phyloP scores from a whole-genome alignment of 2,113 vertebrate genomes.

The Neogale vison region DNA sequence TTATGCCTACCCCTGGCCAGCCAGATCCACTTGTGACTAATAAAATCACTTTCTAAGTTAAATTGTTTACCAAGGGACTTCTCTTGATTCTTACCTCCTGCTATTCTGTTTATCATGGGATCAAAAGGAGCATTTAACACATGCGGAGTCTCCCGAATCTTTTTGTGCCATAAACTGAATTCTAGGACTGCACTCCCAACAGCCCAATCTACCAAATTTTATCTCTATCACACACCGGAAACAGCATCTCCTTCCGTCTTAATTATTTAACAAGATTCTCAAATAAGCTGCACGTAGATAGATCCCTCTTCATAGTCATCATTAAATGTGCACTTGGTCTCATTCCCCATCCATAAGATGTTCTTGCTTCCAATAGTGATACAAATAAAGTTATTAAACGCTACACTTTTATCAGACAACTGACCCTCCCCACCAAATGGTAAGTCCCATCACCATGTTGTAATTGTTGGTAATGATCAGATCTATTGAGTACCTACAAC shows the following conservation, averaged over 20 bases:
- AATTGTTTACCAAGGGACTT: background rate
- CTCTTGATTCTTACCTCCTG: background rate
- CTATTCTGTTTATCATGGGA: background rate
- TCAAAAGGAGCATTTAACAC: background rate
- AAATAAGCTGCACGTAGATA: background rate
- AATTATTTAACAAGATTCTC: background rate
- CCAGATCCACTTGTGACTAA: background rate
- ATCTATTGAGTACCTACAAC: background rate
- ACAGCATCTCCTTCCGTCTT: background rate
- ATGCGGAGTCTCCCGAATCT: background rate
- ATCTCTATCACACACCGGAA: background rate
- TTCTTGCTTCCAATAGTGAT: background rate
- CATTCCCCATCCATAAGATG: background rate
- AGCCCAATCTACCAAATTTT: background rate
- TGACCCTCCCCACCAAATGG: background rate
- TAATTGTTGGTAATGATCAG: background rate
- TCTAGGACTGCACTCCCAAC: background rate
- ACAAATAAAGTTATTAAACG: constrained; percentile 3
- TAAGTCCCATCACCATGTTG: background rate
- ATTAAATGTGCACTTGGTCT: background rate
- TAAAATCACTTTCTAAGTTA: background rate
- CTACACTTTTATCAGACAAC: background rate
- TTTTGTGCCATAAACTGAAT: background rate
- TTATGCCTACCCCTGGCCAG: background rate
- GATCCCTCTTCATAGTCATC: background rate